Base-by-base conservation (phyloP, 2,797 vertebrate species). In the Anguilla pacifica region DNA sequence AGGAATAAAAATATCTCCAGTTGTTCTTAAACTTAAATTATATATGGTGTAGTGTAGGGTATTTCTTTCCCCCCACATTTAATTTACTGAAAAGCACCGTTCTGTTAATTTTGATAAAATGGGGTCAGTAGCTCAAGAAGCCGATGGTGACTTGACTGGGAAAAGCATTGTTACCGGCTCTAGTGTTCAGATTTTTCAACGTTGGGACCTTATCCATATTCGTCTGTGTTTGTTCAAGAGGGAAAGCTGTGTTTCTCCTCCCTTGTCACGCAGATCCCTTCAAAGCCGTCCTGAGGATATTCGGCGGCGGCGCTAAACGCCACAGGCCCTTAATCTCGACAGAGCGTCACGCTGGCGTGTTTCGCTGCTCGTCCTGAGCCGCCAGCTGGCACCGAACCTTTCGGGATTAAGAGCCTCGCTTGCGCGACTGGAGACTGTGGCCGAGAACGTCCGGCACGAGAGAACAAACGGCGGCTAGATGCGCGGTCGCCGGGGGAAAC, bases 381-480 rank as follows among this genome's bases (percentile, higher is more conserved):
- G 59, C 81, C 86, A 72, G 86, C 79, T 87, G 86, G 79, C n/a
- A 22, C 25, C n/a, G 43, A 9, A 31, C 61, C 81, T 53, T 22
- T 10, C 15, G 49, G 81, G 79, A 53, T 67, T 57, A 25, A 2
- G 61, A 87, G 43, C 51, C 81, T 64, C 17, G 28, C 81, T 15
- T 19, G 4, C 61, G 81, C 43, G 39, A 59, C 86, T 35, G 57
- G 15, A 55, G 49, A 84, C 2, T 1, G 6, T 25, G 83, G 28
- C 79, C 43, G 55, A 7, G 79, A 84, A 64, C 81, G 72, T 51
- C 79, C 64, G 81, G 28, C 22, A 82, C 9, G 11, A 3, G 35
- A 35, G 51, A 87, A 82, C 55, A 83, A 82, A 15, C 31, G 55
- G 7, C n/a, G 13, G 31, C 35, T 43, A 39, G 72, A 77, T 1